Evolutionary conservation across 2,888 invertebrate species (phyloP).

Genomic region (Nomada fabriciana): DNA sequence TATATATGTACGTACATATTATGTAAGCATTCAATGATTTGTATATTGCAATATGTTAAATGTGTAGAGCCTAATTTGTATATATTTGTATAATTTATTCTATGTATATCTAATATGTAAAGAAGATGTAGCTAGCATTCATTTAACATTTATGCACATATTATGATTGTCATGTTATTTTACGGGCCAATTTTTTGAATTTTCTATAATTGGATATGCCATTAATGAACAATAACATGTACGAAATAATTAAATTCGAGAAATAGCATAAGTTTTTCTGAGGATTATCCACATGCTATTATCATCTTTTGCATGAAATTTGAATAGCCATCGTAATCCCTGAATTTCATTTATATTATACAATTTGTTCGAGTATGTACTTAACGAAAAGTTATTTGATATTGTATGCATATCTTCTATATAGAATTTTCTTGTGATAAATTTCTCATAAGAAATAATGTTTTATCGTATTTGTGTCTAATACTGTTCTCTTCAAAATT

Average conservation of each 20-base stretch:
- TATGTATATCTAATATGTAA: constrained; percentile 56
- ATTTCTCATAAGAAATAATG: constrained; percentile 40
- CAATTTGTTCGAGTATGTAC: constrained; percentile 48
- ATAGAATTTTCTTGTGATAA: constrained; percentile 55
- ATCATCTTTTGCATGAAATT: background rate
- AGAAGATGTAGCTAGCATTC: constrained; percentile 45
- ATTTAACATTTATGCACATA: constrained; percentile 31
- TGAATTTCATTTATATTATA: constrained; percentile 22
- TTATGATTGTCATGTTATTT: constrained; percentile 7
- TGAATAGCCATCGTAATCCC: constrained; percentile 5
- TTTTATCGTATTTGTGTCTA: constrained; percentile 21
- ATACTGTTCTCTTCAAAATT: constrained; percentile 37
- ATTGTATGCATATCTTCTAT: constrained; percentile 39
- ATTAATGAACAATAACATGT: background rate
- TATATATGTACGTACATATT: constrained; percentile 45
- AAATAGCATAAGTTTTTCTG: background rate
- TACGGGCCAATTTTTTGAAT: background rate
- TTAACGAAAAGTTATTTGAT: constrained; percentile 37
- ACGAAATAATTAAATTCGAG: constrained; percentile 12
- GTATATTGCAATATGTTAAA: constrained; percentile 57
- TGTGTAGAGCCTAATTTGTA: constrained; percentile 64
- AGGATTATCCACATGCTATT: constrained; percentile 10
- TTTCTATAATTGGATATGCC: too few relatives aligned
- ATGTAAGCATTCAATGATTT: constrained; percentile 57
- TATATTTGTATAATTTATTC: constrained; percentile 68